Base-by-base conservation (phyloP, 2,888 invertebrate genomes). In the Volucella inanis region DNA sequence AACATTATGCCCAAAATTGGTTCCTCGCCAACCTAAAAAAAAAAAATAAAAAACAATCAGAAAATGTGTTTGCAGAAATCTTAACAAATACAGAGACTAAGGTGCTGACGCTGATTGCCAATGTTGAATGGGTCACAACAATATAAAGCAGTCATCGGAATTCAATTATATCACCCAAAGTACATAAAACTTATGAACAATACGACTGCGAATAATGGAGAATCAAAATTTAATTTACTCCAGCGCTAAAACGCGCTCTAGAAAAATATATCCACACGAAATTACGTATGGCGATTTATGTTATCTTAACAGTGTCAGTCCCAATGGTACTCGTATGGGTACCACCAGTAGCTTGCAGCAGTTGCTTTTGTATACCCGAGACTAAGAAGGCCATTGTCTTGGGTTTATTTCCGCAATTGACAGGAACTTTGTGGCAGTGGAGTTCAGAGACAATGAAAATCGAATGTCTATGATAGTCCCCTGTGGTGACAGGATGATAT, bases 151-250 rank as follows among this genome's bases (percentile, higher is more conserved):
- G 47, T 52, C 12, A 76, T 76, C 67, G 71, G 65, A 50, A 77
- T 72, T 77, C 67, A 61, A 72, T 72, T 77, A 62, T 52, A 55
- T n/a, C 4, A 15, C 45, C 22, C 38, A 8, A 43, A 45, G 18
- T 43, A 45, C 50, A 72, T 55, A 62, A n/a, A n/a, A n/a, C n/a
- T n/a, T n/a, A n/a, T n/a, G n/a, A n/a, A n/a, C n/a, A n/a, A 72
- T 55, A 55, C 65, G 15, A 61, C 54, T 8, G 12, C 15, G 61
- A 77, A 77, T 77, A 82, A 82, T 82, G 67, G 52, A 55, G 72
- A 72, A 72, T 68, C 55, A n/a, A 55, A 72, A 78, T 78, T 67
- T 78, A 77, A 78, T 78, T 78, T 72, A 72, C 72, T 72, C 49
- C 67, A 61, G 61, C 77, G 41, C 43, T 22, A 41, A n/a, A 9